Conservation (phyloP, 35 echinoderm and acorn worm genomes). For the Heliocidaris tuberculata region DNA sequence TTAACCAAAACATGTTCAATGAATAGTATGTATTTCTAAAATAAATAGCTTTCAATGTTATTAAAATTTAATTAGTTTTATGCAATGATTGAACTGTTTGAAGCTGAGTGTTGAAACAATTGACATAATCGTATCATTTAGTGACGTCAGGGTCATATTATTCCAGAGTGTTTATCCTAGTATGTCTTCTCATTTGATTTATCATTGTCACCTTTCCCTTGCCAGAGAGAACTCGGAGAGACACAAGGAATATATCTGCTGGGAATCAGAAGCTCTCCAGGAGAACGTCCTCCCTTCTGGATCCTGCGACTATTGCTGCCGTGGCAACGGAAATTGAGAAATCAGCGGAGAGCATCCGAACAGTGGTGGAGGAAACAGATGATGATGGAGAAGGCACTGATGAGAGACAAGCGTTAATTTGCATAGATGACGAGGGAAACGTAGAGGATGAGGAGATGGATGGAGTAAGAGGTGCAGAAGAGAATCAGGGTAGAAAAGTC, state of each 20-base stretch:
- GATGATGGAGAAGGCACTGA: not conserved
- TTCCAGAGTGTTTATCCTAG: too few species aligned
- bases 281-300: not conserved
- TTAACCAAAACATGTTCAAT: too few species aligned
- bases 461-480: not conserved
- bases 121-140: too few species aligned
- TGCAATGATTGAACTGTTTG: too few species aligned
- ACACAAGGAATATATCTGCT: not conserved
- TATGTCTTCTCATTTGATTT: too few species aligned
- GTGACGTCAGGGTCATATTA: too few species aligned
- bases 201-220: not conserved
- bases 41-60: too few species aligned
- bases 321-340: conserved; percentile 6
- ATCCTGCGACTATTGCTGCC: not conserved
- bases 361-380: not conserved
- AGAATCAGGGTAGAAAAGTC: not conserved
- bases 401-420: not conserved
- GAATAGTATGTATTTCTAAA: too few species aligned
- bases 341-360: not conserved
- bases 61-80: too few species aligned
- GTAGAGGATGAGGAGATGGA: not conserved
- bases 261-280: not conserved
- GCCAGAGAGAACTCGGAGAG: not conserved
- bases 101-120: too few species aligned
- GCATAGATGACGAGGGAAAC: not conserved